Base-by-base conservation (phyloP, 2,888 invertebrate genomes). In the Ophioninae sp. region DNA sequence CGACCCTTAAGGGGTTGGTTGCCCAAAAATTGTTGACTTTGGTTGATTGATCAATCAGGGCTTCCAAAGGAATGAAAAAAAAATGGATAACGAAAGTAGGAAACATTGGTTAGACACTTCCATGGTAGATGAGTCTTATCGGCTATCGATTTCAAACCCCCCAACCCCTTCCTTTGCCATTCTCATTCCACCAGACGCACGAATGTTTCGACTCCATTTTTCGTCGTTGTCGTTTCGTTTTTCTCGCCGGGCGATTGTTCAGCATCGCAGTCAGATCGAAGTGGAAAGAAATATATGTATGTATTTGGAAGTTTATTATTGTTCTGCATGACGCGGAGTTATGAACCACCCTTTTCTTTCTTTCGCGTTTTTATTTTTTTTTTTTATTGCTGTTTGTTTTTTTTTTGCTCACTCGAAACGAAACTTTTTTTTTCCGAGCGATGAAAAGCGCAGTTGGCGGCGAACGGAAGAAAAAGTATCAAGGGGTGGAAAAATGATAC, bases 71-170 rank as follows among this genome's bases (percentile, higher is more conserved):
- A n/a, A n/a, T n/a, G n/a, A n/a, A n/a, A n/a, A n/a, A n/a, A n/a
- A n/a, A n/a, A n/a, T n/a, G 73, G 44, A 50, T 61, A 62, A 21
- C 68, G 70, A 82, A 85, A 84, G 82, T 83, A 79, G 77, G 81
- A 69, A 79, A 77, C 76, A 64, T 81, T 73, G 75, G 79, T 81
- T 79, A 82, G 76, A 77, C 70, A 74, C 59, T 69, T 61, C 76
- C 73, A 79, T 76, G 79, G 82, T 84, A 77, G 85, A 81, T 77
- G 82, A 82, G 81, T 82, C 67, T 77, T 85, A 85, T 85, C 84
- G 82, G 77, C 74, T 82, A 85, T 85, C 85, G 85, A 85, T 85
- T 81, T 81, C 79, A 62, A 41, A 56, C 82, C 80, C 77, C 83
- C 84, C 67, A 50, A 41, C 64, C 44, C 72, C 44, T n/a, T 59